Evolutionary conservation across 1,140 invertebrate species (phyloP).

Genomic region (Drosophila watanabei): DNA sequence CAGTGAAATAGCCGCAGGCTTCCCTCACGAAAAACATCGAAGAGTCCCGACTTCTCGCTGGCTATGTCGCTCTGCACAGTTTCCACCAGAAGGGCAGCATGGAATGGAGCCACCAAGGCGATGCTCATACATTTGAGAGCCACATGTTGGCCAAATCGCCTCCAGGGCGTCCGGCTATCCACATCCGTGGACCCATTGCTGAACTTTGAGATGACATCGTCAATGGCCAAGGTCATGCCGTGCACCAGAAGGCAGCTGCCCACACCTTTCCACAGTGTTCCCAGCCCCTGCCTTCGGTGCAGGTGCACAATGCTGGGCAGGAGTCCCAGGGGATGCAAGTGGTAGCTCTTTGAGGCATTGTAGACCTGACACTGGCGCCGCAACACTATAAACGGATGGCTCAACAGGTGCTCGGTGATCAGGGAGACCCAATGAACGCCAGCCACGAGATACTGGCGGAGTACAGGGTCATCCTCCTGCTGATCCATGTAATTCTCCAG

Average conservation of each 20-base stretch:
- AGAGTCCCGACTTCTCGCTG: slow-evolving; percentile 95
- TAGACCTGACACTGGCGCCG: slow-evolving; percentile 97
- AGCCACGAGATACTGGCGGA: slow-evolving; percentile 89
- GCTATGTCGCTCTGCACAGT: slow-evolving; percentile 98
- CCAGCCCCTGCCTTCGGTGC: slow-evolving; percentile 94
- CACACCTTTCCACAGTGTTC: slow-evolving; percentile 97
- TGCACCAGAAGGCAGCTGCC: slow-evolving; percentile 94
- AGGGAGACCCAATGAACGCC: slow-evolving; percentile 92
- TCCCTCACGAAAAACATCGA: slow-evolving; percentile 96
- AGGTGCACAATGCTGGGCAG: slow-evolving; percentile 93
- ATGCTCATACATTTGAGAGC: slow-evolving; percentile 94
- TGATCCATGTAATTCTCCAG: slow-evolving; percentile 86
- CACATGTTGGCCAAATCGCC: slow-evolving; percentile 92
- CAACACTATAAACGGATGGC: slow-evolving; percentile 97
- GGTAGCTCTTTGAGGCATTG: slow-evolving; percentile 90
- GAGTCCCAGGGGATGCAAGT: slow-evolving; percentile 94
- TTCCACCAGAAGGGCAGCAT: slow-evolving; percentile 96
- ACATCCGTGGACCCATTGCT: slow-evolving; percentile 97
- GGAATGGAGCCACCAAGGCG: slow-evolving; percentile 95
- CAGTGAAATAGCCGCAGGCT: slow-evolving; percentile 92
- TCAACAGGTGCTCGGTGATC: slow-evolving; percentile 94
- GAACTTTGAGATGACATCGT: slow-evolving; percentile 95
- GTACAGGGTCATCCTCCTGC: slow-evolving; percentile 86
- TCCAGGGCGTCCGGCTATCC: slow-evolving; percentile 87
- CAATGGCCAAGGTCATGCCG: slow-evolving; percentile 94